Percentiles rank a stretch among this genome's conserved stretches.
Conservation (phyloP, 2,113 vertebrate genomes). For the Myocastor coypus region DNA sequence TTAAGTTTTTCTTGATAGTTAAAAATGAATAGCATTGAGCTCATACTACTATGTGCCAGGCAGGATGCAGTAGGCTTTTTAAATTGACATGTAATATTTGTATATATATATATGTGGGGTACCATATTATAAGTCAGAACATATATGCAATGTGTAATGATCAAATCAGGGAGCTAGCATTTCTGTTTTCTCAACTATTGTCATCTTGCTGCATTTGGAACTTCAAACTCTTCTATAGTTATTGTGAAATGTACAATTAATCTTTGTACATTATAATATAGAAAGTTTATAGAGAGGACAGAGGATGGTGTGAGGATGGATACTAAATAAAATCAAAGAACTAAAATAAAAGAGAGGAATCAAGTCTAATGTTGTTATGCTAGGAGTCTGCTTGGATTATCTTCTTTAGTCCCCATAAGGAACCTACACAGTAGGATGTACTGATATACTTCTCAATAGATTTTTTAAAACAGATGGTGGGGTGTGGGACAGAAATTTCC, state of each 20-base stretch:
- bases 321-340: background rate
- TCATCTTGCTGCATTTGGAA: background rate
- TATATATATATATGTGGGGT: background rate
- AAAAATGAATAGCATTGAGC: background rate
- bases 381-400: background rate
- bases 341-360: background rate
- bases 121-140: background rate
- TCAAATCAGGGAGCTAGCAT: background rate
- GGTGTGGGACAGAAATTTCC: background rate
- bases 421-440: background rate
- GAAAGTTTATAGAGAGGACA: background rate
- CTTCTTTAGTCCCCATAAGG: background rate
- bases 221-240: background rate
- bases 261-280: background rate
- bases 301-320: background rate
- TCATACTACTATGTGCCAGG: background rate
- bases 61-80: background rate
- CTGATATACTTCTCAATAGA: background rate
- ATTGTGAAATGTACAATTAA: background rate
- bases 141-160: background rate
- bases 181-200: background rate
- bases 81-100: background rate
- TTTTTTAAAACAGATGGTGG: background rate
- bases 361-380: background rate
- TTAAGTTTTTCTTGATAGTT: background rate